A percentile compares a stretch with the other conserved stretches of the same genome.
phyloP scores from a whole-genome alignment of 2,797 vertebrate genomes.

The Coregonus sp. region DNA sequence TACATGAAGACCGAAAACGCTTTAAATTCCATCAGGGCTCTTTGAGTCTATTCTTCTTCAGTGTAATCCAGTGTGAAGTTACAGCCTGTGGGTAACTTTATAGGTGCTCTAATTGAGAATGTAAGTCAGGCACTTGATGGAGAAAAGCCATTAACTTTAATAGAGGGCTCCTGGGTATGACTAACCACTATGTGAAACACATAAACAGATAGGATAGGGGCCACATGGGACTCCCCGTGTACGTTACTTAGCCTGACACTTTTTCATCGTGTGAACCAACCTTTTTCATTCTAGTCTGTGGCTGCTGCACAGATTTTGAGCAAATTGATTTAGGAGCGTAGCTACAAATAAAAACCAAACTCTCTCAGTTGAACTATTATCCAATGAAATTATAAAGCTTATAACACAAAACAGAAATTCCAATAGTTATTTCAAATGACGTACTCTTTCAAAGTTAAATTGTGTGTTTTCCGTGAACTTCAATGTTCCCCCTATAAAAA shows the following conservation, averaged over 20 bases:
- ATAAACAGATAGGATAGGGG: slow-evolving; percentile 30
- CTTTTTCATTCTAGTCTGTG: not conserved
- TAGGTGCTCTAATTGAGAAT: slow-evolving; percentile 21
- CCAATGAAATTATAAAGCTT: slow-evolving; percentile 39
- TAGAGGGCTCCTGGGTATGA: slow-evolving; percentile 20
- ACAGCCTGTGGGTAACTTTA: slow-evolving; percentile 16
- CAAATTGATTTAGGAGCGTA: slow-evolving; percentile 18
- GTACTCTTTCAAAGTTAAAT: slow-evolving; percentile 41
- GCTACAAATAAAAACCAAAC: not conserved
- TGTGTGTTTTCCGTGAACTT: slow-evolving; percentile 51
- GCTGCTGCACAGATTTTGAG: not conserved
- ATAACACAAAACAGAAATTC: slow-evolving; percentile 38
- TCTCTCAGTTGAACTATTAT: slow-evolving; percentile 18
- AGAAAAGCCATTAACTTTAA: slow-evolving; percentile 35
- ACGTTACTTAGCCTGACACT: not conserved
- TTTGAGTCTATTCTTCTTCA: not conserved
- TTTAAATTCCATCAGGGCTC: too few relatives aligned
- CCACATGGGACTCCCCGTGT: slow-evolving; percentile 13
- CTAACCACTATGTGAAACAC: slow-evolving; percentile 16
- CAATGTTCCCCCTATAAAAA: slow-evolving; percentile 54
- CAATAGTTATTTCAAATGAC: slow-evolving; percentile 37
- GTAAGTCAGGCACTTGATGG: slow-evolving; percentile 23
- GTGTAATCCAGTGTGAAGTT: slow-evolving; percentile 8
- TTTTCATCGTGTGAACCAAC: not conserved
- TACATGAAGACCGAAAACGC: too few relatives aligned